phyloP scores from a whole-genome alignment of 1,140 invertebrate species.

The Atta cephalotes region DNA sequence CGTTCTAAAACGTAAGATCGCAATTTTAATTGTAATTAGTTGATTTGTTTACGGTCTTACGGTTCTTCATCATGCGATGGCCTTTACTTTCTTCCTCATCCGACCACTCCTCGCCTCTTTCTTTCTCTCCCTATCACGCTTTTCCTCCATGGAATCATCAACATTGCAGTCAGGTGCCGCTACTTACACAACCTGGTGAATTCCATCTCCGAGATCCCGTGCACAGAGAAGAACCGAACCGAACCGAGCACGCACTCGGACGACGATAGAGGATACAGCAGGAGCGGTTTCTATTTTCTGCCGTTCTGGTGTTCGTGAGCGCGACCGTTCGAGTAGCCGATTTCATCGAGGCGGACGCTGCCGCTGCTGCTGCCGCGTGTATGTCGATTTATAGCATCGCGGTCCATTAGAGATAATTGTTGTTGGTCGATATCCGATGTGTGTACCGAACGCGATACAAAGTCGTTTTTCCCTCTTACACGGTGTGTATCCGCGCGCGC shows the following conservation, averaged over 20 bases:
- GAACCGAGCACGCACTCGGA: slow-evolving; percentile 42
- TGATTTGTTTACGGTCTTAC: too few species aligned
- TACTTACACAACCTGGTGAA: slow-evolving; percentile 82
- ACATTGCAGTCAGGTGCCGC: slow-evolving; percentile 82
- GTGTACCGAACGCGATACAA: slow-evolving; percentile 71
- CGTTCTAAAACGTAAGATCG: too few species aligned
- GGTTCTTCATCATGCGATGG: too few species aligned
- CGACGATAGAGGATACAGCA: slow-evolving; percentile 23
- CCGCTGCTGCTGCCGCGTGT: slow-evolving; percentile 51
- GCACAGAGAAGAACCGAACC: slow-evolving; percentile 54
- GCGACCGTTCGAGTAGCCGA: slow-evolving; percentile 67
- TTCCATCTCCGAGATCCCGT: slow-evolving; percentile 74
- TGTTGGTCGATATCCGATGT: slow-evolving; percentile 70
- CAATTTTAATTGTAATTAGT: too few species aligned
- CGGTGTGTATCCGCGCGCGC: slow-evolving; percentile 22
- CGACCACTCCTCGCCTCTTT: slow-evolving; percentile 1
- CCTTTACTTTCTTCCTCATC: slow-evolving; percentile 26
- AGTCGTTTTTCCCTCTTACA: slow-evolving; percentile 78
- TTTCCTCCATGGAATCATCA: slow-evolving; percentile 65
- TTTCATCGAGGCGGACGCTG: slow-evolving; percentile 77
- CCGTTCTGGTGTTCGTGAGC: slow-evolving; percentile 74
- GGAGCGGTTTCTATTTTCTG: slow-evolving; percentile 81
- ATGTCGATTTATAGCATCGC: slow-evolving; percentile 85
- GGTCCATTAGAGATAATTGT: slow-evolving; percentile 85
- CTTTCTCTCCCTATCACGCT: slow-evolving; percentile 19